Conservation (phyloP, 2,888 invertebrate genomes). For the Xestia c-nigrum region DNA sequence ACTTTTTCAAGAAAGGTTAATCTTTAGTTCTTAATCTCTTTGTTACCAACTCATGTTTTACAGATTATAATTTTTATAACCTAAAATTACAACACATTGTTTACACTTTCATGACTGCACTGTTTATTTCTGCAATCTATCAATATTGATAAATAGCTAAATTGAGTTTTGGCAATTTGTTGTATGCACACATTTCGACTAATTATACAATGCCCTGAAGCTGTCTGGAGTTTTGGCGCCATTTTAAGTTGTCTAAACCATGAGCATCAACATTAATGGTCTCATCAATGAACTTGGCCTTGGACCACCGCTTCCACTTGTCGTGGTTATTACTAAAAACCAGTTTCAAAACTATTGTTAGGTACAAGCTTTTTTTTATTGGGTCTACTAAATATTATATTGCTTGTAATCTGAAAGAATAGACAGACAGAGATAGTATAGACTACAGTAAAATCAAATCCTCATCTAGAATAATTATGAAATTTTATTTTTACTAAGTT, state of each 20-base stretch:
- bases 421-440: too few species aligned
- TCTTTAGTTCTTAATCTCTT: slow-evolving; percentile 31
- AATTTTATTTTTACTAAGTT: not conserved
- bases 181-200: not conserved
- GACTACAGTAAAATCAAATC: not conserved
- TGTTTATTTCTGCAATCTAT: not conserved
- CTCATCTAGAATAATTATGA: not conserved
- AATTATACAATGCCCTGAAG: not conserved
- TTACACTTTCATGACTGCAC: slow-evolving; percentile 24
- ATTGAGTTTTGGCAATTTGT: not conserved
- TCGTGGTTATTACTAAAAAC: not conserved
- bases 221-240: slow-evolving; percentile 44
- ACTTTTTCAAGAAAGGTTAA: not conserved
- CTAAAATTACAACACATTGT: slow-evolving; percentile 51
- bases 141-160: not conserved
- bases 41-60: slow-evolving; percentile 47
- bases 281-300: not conserved
- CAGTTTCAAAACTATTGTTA: not conserved
- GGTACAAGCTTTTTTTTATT: slow-evolving; percentile 4
- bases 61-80: slow-evolving; percentile 42
- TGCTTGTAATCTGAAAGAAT: not conserved
- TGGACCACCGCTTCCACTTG: not conserved
- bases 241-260: slow-evolving; percentile 34
- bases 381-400: not conserved
- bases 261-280: not conserved